A percentile compares a stretch with the other conserved stretches of the same genome.
These are phyloP conservation scores for Chunga burmeisteri DNA, from an alignment of 2,113 vertebrate species.

Conservation along the genomic window DNA sequence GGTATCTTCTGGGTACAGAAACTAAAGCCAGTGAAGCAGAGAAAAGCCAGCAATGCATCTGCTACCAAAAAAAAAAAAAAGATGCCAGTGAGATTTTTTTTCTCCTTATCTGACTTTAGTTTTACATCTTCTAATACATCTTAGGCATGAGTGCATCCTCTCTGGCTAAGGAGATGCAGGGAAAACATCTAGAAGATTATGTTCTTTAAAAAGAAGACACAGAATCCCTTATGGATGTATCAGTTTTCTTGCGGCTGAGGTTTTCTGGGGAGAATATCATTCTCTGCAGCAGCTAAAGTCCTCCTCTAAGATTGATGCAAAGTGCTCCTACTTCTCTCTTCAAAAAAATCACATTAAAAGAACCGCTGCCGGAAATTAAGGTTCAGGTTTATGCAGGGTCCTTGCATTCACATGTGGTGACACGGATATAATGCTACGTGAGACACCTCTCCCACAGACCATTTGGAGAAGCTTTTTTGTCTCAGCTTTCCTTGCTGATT, in stretches of 20 bases:
- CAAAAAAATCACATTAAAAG: background rate
- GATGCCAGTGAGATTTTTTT: background rate
- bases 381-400: background rate
- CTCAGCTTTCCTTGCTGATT: background rate
- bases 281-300: background rate
- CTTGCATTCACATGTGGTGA: background rate
- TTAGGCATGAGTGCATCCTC: background rate
- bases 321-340: background rate
- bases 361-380: background rate
- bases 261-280: background rate
- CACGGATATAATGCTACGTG: background rate
- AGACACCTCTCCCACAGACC: background rate
- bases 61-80: background rate
- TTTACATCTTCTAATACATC: conserved; percentile 1
- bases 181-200: background rate
- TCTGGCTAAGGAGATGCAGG: background rate
- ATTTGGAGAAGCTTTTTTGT: background rate
- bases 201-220: conserved; percentile 10
- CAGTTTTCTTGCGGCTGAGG: background rate
- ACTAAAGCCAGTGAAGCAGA: background rate
- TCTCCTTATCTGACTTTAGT: background rate
- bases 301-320: background rate
- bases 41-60: conserved; percentile 11
- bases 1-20: background rate
- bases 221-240: background rate